Percentiles rank a stretch among this genome's conserved stretches.
These are phyloP conservation scores for Struthio camelus DNA, from an alignment of 2,113 vertebrate genomes.

Conservation along the genomic window DNA sequence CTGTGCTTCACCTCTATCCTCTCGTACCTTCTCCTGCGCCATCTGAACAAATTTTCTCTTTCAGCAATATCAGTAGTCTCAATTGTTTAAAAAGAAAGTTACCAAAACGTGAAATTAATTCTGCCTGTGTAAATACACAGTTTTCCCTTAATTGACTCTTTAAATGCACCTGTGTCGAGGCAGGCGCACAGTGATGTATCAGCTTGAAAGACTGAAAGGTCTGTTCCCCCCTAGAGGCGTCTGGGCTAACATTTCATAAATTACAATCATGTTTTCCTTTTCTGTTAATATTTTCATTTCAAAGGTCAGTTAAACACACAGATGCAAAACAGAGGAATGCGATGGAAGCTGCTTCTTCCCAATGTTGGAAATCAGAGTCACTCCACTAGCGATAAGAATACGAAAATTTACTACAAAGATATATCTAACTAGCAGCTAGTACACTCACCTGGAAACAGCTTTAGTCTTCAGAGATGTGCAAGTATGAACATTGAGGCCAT, in stretches of 20 bases:
- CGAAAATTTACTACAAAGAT: background rate
- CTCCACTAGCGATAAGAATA: background rate
- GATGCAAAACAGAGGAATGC: background rate
- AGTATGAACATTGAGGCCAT: fast-evolving
- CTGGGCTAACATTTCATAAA: conserved; percentile 63
- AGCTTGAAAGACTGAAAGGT: conserved; percentile 52
- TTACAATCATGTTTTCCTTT: conserved; percentile 70
- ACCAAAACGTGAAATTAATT: background rate
- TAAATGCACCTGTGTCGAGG: conserved; percentile 49
- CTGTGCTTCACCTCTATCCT: background rate
- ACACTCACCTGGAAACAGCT: background rate
- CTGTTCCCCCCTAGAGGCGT: conserved; percentile 9
- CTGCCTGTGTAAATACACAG: conserved; percentile 38
- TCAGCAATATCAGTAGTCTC: background rate
- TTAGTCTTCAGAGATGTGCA: background rate
- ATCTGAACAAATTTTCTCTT: background rate
- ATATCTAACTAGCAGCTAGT: background rate
- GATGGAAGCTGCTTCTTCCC: background rate
- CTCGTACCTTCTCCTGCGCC: background rate
- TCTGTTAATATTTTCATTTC: conserved; percentile 70
- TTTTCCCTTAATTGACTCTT: conserved; percentile 66
- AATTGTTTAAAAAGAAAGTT: conserved; percentile 23
- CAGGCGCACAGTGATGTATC: background rate
- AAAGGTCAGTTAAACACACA: conserved; percentile 58
- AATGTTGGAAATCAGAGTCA: background rate